Evolutionary conservation across 2,888 invertebrate genomes (phyloP), one percentile per base, ranked within the genome.

Genomic region (Chrysodeixis includens): DNA sequence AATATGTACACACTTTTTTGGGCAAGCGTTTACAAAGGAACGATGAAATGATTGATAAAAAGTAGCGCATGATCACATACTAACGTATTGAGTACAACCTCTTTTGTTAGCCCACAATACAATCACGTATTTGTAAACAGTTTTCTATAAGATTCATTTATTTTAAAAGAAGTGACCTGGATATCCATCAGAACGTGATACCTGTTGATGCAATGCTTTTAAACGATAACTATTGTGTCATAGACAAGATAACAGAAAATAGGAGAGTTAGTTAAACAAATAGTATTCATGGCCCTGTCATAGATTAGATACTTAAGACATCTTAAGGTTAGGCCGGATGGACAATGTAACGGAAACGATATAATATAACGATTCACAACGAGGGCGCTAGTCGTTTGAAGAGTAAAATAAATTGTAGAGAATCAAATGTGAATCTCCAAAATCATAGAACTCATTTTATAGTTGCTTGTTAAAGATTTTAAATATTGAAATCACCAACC

Each of bases 111-210:
- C 18, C 20, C 20, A 32, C 44, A 44, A 66, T 26, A 40, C 22
- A 58, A 40, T 52, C 9, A 35, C 16, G 14, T 20, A 12, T 49
- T 53, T 26, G 30, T 49, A 12, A 35, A 40, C n/a, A 60, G 30
- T 57, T 62, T 68, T 60, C 32, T 51, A 62, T 22, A 60, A 46
- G 20, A 26, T 12, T 54, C 9, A 51, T 54, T 59, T 40, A 56
- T 14, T 16, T 9, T 26, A 52, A 14, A 74, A 74, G 69, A 72
- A 76, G 30, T 65, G 77, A 62, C 74, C 74, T 68, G 40, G 64
- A 65, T 77, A 35, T 62, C 18, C 54, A 52, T 62, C 49, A 30
- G 58, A 30, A 30, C 60, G 78, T 66, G 46, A 46, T 58, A 40
- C 22, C 51, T 22, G 56, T 66, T 76, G 57, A 67, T 32, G 73